Conservation (phyloP, 2,888 invertebrate species). For the Elegia similella region DNA sequence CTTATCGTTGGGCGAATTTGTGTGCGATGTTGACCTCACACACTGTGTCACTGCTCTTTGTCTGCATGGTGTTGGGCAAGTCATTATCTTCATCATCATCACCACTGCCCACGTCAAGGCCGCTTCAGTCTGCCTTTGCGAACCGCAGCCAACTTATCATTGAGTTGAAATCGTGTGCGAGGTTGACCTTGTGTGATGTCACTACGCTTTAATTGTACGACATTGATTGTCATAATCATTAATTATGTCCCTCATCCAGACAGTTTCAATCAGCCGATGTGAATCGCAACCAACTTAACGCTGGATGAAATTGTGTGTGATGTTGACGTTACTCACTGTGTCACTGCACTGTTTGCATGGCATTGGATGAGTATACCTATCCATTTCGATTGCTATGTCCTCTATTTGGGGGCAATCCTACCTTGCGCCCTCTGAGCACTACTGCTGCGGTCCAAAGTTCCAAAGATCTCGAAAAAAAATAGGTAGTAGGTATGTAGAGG, state of each 20-base stretch:
- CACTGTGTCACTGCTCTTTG: conserved; percentile 79
- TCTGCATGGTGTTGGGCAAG: conserved; percentile 59
- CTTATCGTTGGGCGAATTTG: conserved; percentile 85
- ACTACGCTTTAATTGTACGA: conserved; percentile 75
- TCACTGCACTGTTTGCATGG: conserved; percentile 74
- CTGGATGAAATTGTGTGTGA: conserved; percentile 85
- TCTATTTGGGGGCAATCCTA: conserved; percentile 23
- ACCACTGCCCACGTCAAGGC: conserved; percentile 82
- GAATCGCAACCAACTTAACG: conserved; percentile 87
- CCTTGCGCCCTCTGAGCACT: too few species aligned
- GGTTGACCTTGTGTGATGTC: conserved; percentile 80
- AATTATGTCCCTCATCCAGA: conserved; percentile 86
- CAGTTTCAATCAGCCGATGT: conserved; percentile 87
- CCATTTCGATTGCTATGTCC: too few species aligned
- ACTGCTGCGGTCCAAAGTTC: too few species aligned
- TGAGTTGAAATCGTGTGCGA: conserved; percentile 86
- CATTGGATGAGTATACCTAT: conserved; percentile 51
- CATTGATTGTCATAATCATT: conserved; percentile 38
- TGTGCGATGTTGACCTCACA: conserved; percentile 83
- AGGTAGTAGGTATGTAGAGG: too few species aligned
- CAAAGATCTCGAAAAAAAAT: too few species aligned
- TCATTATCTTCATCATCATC: not conserved
- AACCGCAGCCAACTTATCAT: conserved; percentile 87
- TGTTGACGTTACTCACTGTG: conserved; percentile 80
- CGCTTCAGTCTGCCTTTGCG: conserved; percentile 88